Evolutionary conservation across 2,888 invertebrate genomes (phyloP), one percentile per base, ranked within the genome.

Genomic region (Sthenelais limicola): DNA sequence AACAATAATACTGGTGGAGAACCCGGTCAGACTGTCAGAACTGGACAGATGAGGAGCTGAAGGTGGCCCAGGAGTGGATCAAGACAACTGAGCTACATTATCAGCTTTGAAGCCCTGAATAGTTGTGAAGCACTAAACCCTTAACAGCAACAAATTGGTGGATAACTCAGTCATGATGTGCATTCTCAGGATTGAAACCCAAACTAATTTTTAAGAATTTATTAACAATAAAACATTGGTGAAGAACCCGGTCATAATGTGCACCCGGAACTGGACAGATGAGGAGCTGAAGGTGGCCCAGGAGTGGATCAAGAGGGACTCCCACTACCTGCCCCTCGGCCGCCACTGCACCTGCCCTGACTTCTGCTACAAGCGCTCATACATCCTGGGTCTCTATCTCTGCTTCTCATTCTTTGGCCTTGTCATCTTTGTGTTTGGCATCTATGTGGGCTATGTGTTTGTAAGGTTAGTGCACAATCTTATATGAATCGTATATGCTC

Each of bases 1-100:
- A n/a, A n/a, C n/a, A n/a, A n/a, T n/a, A n/a, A n/a, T n/a, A n/a
- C n/a, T n/a, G n/a, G n/a, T n/a, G n/a, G n/a, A n/a, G n/a, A n/a
- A n/a, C n/a, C n/a, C n/a, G n/a, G n/a, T n/a, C n/a, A n/a, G n/a
- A n/a, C n/a, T n/a, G n/a, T n/a, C n/a, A n/a, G n/a, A 62, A 62
- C 62, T 62, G 62, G 62, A 62, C 62, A 24, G 62, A 62, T 18
- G 62, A 62, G 62, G 62, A 62, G 62, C 62, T 62, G 38, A 62
- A 62, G 38, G 62, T 62, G 5, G 62, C 62, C 1, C 62, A 62
- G 62, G 62, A 62, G 62, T 62, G 62, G 62, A 62, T 62, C 4
- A 35, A 38, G 35, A 35, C n/a, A n/a, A n/a, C n/a, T n/a, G n/a
- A n/a, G n/a, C n/a, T n/a, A n/a, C n/a, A n/a, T n/a, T n/a, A n/a